A percentile compares a stretch with the other conserved stretches of the same genome.
Conservation (phyloP, 1,140 invertebrate genomes). For the Lordiphosa collinella region DNA sequence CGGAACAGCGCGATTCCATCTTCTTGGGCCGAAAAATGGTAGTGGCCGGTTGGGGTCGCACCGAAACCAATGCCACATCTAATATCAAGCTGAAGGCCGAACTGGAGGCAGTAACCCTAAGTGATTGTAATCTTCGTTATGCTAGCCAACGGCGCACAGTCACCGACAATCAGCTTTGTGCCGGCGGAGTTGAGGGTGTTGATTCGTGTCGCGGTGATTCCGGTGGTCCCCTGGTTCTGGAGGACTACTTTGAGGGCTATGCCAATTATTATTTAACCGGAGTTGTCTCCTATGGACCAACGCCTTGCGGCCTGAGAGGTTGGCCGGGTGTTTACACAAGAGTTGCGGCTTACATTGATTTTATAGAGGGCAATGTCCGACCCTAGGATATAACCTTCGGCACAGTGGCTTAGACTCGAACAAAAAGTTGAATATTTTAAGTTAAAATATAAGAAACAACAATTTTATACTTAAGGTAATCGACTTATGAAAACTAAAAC, state of each 20-base stretch:
- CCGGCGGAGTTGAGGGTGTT: slow-evolving; percentile 83
- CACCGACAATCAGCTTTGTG: slow-evolving; percentile 81
- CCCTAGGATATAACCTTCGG: slow-evolving; percentile 11
- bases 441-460: not conserved
- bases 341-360: slow-evolving; percentile 84
- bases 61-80: slow-evolving; percentile 81
- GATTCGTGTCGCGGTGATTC: slow-evolving; percentile 82
- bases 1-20: slow-evolving; percentile 63
- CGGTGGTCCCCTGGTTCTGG: slow-evolving; percentile 80
- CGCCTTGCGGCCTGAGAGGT: slow-evolving; percentile 84
- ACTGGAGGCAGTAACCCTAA: slow-evolving; percentile 30
- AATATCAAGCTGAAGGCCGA: slow-evolving; percentile 57
- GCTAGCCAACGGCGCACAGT: slow-evolving; percentile 35
- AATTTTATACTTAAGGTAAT: not conserved
- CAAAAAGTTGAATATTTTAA: not conserved
- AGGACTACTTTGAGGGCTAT: slow-evolving; percentile 35
- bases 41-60: slow-evolving; percentile 91
- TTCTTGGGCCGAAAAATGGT: slow-evolving; percentile 82
- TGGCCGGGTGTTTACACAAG: slow-evolving; percentile 90
- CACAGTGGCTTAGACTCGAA: too few relatives aligned
- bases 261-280: slow-evolving; percentile 81
- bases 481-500: too few relatives aligned
- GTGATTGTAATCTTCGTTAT: slow-evolving; percentile 44
- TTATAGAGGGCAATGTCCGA: slow-evolving; percentile 82
- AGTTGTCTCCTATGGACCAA: slow-evolving; percentile 88